These are phyloP conservation scores for Zele albiditarsus DNA, from an alignment of 2,888 invertebrate species.

Conservation along the genomic window DNA sequence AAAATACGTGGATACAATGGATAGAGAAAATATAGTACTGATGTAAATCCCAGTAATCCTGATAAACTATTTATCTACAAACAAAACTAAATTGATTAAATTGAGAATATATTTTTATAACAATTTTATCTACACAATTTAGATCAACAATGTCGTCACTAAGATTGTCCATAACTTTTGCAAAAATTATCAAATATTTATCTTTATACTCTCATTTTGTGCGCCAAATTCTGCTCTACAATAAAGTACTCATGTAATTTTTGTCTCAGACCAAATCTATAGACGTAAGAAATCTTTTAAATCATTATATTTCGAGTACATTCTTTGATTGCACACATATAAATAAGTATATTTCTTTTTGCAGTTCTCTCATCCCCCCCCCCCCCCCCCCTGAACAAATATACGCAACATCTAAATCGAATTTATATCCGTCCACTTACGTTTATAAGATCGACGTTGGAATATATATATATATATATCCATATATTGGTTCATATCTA, in stretches of 20 bases:
- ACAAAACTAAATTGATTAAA: no score
- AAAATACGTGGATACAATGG: no score
- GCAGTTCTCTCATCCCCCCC: neutral
- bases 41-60: no score
- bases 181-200: neutral
- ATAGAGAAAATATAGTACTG: no score
- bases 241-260: neutral
- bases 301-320: no score
- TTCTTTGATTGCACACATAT: neutral
- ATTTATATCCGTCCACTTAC: slow-evolving; percentile 40
- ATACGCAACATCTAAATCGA: slow-evolving; percentile 10
- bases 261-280: neutral
- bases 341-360: neutral
- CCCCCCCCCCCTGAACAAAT: no score
- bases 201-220: neutral
- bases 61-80: no score
- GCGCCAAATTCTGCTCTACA: neutral
- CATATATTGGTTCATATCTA: neutral
- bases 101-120: no score
- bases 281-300: neutral
- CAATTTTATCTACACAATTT: no score
- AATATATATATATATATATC: slow-evolving; percentile 17
- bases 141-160: neutral
- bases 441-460: slow-evolving; percentile 33
- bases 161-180: neutral